These are phyloP conservation scores for Ceratoteleas bidentatus DNA, from an alignment of 1,140 invertebrate species.

Conservation along the genomic window DNA sequence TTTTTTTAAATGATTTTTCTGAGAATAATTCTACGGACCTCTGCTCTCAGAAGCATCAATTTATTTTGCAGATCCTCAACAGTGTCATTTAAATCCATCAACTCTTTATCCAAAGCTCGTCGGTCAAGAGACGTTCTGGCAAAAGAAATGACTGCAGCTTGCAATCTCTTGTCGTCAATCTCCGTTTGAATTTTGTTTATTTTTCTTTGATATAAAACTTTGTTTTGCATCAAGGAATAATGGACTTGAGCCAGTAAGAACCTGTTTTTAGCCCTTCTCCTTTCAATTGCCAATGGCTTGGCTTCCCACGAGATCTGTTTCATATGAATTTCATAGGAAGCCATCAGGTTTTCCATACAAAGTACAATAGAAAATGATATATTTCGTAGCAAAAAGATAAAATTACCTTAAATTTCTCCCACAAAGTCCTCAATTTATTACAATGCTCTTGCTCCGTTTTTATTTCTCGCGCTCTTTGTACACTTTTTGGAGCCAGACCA, in stretches of 20 bases:
- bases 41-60: slow-evolving; percentile 13
- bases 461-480: slow-evolving; percentile 21
- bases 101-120: slow-evolving; percentile 18
- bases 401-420: slow-evolving; percentile 33
- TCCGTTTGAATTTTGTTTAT: slow-evolving; percentile 21
- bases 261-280: background rate
- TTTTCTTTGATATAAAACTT: slow-evolving; percentile 17
- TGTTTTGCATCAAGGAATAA: slow-evolving; percentile 12
- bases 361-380: too few species aligned
- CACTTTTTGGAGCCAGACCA: slow-evolving; percentile 14
- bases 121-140: slow-evolving; percentile 22
- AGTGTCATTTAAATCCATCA: slow-evolving; percentile 9
- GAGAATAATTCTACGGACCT: background rate
- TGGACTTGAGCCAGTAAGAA: slow-evolving; percentile 16
- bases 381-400: too few species aligned
- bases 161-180: slow-evolving; percentile 19
- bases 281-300: slow-evolving; percentile 20
- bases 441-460: slow-evolving; percentile 11
- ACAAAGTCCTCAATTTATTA: slow-evolving; percentile 23
- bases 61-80: slow-evolving; percentile 20
- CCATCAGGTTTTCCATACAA: too few species aligned
- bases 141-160: slow-evolving; percentile 23
- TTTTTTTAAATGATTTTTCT: too few species aligned
- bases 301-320: slow-evolving; percentile 34
- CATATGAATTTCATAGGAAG: slow-evolving; percentile 11